A percentile compares a stretch with the other conserved stretches of the same genome.
Evolutionary conservation across 2,888 invertebrate genomes (phyloP).

Genomic region (Parochlus steinenii): DNA sequence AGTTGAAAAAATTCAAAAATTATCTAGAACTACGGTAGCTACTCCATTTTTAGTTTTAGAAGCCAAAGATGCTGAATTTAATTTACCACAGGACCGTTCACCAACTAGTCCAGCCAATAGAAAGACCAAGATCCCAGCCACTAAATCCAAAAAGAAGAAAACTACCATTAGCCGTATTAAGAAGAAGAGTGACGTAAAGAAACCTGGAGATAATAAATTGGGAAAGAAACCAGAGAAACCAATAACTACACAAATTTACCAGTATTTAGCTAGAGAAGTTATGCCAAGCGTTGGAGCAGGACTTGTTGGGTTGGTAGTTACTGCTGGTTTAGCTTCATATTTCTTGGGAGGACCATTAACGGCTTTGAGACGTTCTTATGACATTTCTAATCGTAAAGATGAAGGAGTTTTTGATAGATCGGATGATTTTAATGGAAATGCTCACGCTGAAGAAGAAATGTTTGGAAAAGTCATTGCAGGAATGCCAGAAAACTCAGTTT

Average conservation of each 20-base stretch:
- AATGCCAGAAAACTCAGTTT: constrained; percentile 38
- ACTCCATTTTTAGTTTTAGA: constrained; percentile 17
- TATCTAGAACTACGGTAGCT: constrained; percentile 10
- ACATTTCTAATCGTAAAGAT: constrained; percentile 41
- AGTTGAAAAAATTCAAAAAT: not conserved
- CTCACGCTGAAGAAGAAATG: constrained; percentile 59
- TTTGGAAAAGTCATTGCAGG: constrained; percentile 58
- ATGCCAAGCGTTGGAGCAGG: constrained; percentile 70
- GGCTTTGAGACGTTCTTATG: constrained; percentile 46
- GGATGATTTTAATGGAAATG: constrained; percentile 47
- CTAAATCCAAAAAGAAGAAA: constrained; percentile 13
- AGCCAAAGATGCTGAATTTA: constrained; percentile 18
- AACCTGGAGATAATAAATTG: constrained; percentile 21
- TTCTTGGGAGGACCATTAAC: constrained; percentile 55
- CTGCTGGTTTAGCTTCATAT: constrained; percentile 59
- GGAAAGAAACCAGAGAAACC: constrained; percentile 36
- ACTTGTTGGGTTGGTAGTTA: constrained; percentile 52
- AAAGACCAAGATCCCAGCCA: constrained; percentile 18
- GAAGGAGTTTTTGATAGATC: constrained; percentile 42
- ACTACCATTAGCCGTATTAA: constrained; percentile 38
- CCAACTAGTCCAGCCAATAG: constrained; percentile 14
- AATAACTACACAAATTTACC: constrained; percentile 56
- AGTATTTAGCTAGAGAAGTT: constrained; percentile 59
- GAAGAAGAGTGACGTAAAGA: constrained; percentile 27
- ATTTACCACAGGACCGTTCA: constrained; percentile 17